Base-by-base conservation (phyloP, 2,797 vertebrate species). In the Macropus fuliginosus region DNA sequence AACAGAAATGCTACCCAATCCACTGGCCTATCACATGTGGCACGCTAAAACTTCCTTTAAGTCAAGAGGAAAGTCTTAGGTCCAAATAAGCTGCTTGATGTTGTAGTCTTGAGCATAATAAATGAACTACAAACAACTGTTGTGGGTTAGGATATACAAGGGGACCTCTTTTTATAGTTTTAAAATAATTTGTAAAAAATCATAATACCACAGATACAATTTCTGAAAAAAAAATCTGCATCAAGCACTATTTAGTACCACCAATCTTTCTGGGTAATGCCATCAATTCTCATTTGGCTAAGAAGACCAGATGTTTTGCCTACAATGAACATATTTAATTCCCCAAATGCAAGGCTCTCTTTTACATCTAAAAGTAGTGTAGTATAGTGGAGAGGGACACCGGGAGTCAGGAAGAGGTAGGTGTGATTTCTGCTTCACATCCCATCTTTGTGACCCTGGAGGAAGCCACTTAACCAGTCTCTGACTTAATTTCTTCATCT, bases 1-100 rank as follows among this genome's bases (percentile, higher is more conserved):
- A 97, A 97, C 97, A 97, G 95, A 98, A 98, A 97, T 3, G 96
- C 97, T 96, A 96, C 95, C 96, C 97, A 95, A 96, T 97, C 97
- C 97, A 56, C 89, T 16, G 92, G 94, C 93, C 95, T 95, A 94
- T 96, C 96, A 95, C 95, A 97, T 91, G 92, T 74, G 18, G 74
- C 96, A 95, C 4, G 21, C 11, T 24, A 40, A 81, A 81, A 46
- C 95, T 97, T 96, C 92, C 94, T 94, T 93, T 87, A 62, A 95
- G 95, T 55, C 59, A 91, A 66, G 24, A 56, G 96, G 89, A 59
- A 97, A 95, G 87, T 94, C 52, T 91, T 94, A 87, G 46, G 50
- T 94, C 74, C 94, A 92, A 92, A 46, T 89, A 94, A n/a, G 31
- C 56, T 95, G 92, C 93, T 96, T 96, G 29, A 91, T 90, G n/a